phyloP scores from a whole-genome alignment of 37 sponge, comb jelly and placozoan genomes.

The Diacarnus erythraeanus region DNA sequence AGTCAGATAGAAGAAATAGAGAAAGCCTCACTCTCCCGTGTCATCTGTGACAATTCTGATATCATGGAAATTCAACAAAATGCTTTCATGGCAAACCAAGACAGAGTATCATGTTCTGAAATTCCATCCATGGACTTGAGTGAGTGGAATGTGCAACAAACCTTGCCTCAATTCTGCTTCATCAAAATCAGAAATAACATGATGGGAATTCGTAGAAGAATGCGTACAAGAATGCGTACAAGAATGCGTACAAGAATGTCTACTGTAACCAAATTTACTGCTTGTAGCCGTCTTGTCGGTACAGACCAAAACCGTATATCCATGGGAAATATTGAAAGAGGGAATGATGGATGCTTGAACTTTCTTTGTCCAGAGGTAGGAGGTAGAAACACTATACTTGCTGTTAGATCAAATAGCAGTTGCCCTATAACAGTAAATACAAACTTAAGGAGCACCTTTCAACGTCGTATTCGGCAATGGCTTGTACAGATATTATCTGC shows the following conservation, averaged over 20 bases:
- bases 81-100: constrained; percentile 50
- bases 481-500: too few species aligned
- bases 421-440: background rate
- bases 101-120: constrained; percentile 11
- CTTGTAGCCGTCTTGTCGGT: background rate
- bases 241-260: too few species aligned
- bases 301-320: background rate
- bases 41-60: constrained; percentile 86
- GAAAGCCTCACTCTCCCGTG: constrained; percentile 56
- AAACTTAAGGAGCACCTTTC: background rate
- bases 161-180: background rate
- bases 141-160: background rate
- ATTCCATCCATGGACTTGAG: constrained; percentile 28
- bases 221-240: background rate
- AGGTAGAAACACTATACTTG: background rate
- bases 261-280: too few species aligned
- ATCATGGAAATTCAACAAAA: constrained; percentile 55
- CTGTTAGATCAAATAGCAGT: background rate
- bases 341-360: background rate
- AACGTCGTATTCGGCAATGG: background rate
- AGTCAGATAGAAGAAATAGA: constrained; percentile 58
- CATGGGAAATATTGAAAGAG: background rate
- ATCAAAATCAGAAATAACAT: background rate
- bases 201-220: background rate
- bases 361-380: background rate